Evolutionary conservation across 2,113 vertebrate species (phyloP).

Genomic region (Lycaon pictus): DNA sequence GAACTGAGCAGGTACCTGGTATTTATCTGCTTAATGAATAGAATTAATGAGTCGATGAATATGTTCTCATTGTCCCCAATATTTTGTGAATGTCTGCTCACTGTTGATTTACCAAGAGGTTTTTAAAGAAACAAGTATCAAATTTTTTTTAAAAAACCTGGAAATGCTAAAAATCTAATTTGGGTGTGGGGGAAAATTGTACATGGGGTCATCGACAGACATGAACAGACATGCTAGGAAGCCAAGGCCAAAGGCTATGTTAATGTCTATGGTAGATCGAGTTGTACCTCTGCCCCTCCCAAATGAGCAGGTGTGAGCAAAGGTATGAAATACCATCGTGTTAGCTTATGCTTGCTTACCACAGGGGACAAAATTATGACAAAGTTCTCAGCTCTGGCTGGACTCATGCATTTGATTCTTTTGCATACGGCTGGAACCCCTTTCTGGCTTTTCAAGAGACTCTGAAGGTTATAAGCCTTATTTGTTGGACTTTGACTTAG

Average conservation of each 20-base stretch:
- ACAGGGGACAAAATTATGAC: neutral
- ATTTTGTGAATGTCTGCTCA: neutral
- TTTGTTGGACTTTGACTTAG: neutral
- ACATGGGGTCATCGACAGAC: neutral
- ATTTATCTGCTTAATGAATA: constrained; percentile 24
- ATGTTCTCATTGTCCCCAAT: neutral
- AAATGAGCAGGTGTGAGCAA: neutral
- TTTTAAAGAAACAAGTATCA: neutral
- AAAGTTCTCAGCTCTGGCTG: neutral
- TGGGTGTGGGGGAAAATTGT: neutral
- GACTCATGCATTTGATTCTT: neutral
- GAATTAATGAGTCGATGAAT: neutral
- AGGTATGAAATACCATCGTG: neutral
- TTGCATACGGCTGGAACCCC: neutral
- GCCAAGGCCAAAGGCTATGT: neutral
- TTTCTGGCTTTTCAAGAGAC: neutral
- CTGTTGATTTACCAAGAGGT: neutral
- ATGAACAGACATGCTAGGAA: neutral
- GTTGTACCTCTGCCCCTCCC: too few species aligned
- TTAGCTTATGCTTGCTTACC: neutral
- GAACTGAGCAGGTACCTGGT: neutral
- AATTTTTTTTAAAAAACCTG: neutral
- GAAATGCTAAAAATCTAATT: neutral
- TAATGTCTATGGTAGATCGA: neutral
- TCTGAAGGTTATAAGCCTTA: neutral